Conservation (phyloP, 2,797 vertebrate species). For the Garrulus glandarius region DNA sequence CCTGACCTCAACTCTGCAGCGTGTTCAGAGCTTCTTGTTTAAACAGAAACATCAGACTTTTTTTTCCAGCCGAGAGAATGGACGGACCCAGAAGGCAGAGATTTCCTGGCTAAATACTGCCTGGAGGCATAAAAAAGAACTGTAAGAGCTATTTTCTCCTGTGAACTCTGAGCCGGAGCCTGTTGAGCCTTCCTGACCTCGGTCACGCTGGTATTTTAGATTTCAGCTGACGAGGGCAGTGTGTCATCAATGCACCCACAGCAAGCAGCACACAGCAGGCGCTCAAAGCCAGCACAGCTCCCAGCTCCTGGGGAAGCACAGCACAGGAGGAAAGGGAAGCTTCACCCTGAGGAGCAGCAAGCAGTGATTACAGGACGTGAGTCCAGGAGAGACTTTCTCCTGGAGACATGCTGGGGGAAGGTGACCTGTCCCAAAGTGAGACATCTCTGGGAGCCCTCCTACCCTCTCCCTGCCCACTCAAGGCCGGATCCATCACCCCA, state of each 20-base stretch:
- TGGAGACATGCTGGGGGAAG: neutral
- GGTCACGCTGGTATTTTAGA: neutral
- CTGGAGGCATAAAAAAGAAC: neutral
- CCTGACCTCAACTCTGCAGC: neutral
- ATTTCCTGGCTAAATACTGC: neutral
- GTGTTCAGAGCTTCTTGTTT: neutral
- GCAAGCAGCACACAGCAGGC: neutral
- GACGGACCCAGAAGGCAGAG: neutral
- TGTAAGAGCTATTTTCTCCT: neutral
- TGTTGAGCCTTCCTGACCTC: neutral
- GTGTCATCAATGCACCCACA: fast-evolving
- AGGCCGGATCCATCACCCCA: neutral
- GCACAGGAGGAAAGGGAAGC: neutral
- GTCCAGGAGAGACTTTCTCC: neutral
- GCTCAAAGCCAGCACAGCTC: neutral
- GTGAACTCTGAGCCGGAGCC: neutral
- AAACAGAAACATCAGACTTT: neutral
- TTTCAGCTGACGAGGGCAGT: neutral
- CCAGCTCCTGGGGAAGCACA: neutral
- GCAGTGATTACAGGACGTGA: neutral
- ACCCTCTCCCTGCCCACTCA: neutral
- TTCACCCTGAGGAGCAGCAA: neutral
- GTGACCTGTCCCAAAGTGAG: neutral
- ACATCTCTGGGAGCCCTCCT: fast-evolving
- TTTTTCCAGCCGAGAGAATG: neutral